Evolutionary conservation across 2,113 vertebrate species (phyloP).

Genomic region (Melanerpes formicivorus): DNA sequence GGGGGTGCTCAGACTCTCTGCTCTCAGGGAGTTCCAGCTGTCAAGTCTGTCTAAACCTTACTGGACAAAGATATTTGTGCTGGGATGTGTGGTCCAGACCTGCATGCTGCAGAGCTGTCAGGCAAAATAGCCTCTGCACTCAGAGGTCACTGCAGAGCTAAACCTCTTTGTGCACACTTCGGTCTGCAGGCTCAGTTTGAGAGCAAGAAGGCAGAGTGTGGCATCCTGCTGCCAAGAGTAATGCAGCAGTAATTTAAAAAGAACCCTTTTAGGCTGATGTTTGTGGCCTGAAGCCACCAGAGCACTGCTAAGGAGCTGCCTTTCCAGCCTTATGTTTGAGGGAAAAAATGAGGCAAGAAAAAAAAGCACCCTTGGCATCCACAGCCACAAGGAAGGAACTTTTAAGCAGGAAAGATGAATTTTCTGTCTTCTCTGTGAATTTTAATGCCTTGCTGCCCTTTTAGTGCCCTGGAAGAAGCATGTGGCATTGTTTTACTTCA

Average conservation of each 20-base stretch:
- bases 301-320: neutral
- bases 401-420: neutral
- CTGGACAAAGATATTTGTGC: neutral
- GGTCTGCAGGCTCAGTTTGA: neutral
- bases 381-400: neutral
- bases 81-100: neutral
- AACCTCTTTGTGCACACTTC: neutral
- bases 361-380: neutral
- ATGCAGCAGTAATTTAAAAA: neutral
- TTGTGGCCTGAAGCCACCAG: neutral
- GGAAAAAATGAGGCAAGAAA: accelerated
- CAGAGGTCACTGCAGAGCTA: neutral
- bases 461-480: neutral
- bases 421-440: neutral
- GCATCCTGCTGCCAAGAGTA: neutral
- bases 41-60: neutral
- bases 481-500: neutral
- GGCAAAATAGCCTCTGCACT: neutral
- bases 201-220: neutral
- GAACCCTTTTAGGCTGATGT: conserved; percentile 21
- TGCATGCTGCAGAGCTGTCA: neutral
- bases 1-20: neutral
- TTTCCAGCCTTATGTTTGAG: neutral
- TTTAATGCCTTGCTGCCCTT: neutral
- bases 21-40: neutral